A percentile compares a stretch with the other conserved stretches of the same genome.
phyloP scores from a whole-genome alignment of 2,888 invertebrate genomes.

The Dryomyza anilis region DNA sequence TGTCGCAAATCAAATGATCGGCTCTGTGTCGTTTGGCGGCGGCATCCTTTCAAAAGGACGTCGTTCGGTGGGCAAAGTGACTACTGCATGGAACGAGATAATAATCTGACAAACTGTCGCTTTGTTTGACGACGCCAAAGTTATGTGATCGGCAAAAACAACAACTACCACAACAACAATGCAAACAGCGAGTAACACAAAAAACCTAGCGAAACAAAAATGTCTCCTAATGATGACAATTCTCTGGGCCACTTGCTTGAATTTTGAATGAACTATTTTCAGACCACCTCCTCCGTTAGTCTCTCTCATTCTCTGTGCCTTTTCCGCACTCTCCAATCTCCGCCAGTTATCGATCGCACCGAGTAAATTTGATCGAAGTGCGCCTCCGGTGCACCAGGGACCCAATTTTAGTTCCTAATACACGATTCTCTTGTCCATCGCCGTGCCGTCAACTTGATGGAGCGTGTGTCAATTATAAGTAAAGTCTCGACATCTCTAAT shows the following conservation, averaged over 20 bases:
- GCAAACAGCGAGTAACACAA: background rate
- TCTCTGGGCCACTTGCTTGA: constrained; percentile 31
- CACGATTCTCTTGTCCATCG: constrained; percentile 36
- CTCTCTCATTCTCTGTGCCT: background rate
- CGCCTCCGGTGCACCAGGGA: constrained; percentile 44
- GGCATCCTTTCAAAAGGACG: constrained; percentile 36
- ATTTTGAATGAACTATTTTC: constrained; percentile 4
- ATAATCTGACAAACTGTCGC: constrained; percentile 57
- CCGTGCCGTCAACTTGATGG: constrained; percentile 16
- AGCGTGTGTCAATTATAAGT: constrained; percentile 41
- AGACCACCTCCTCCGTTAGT: no score
- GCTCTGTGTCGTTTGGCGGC: background rate
- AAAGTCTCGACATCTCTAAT: constrained; percentile 40
- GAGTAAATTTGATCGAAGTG: no score
- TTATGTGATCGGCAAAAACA: background rate
- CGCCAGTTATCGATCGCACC: no score
- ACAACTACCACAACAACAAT: background rate
- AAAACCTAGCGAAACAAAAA: background rate
- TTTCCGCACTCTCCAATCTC: background rate
- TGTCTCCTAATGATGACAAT: constrained; percentile 55
- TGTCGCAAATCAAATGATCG: background rate
- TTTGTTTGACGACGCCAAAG: constrained; percentile 46
- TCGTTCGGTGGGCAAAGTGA: background rate
- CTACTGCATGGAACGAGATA: constrained; percentile 57
- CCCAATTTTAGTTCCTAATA: constrained; percentile 46